Percentiles rank a stretch among this genome's conserved stretches.
Conservation (phyloP, 2,888 invertebrate species). For the Eumerus sabulonum region DNA sequence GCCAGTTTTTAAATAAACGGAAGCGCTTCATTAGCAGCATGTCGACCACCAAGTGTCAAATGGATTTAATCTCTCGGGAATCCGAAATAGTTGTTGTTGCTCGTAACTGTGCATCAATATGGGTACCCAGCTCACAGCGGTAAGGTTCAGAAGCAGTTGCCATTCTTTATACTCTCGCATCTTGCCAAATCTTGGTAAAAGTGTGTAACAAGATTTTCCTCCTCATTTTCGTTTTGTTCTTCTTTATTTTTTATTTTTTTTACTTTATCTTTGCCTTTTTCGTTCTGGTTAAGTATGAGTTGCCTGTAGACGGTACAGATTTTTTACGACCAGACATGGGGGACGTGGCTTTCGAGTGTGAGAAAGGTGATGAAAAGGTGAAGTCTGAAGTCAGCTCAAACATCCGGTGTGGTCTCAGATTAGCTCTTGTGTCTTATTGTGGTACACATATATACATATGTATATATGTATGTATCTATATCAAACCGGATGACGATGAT, state of each 20-base stretch:
- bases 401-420: slow-evolving; percentile 60
- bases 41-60: slow-evolving; percentile 34
- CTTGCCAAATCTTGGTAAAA: slow-evolving; percentile 58
- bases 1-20: slow-evolving; percentile 45
- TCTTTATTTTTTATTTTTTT: slow-evolving; percentile 19
- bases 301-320: slow-evolving; percentile 34
- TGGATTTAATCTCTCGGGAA: slow-evolving; percentile 54
- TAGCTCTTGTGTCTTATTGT: slow-evolving; percentile 23
- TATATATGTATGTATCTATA: too few species aligned
- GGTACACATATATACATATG: not conserved
- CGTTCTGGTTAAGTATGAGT: slow-evolving; percentile 40
- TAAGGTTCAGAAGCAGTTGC: slow-evolving; percentile 39
- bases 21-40: slow-evolving; percentile 41
- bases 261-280: slow-evolving; percentile 1
- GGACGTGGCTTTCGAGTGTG: slow-evolving; percentile 46
- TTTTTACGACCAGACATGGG: slow-evolving; percentile 44
- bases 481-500: too few species aligned
- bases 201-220: slow-evolving; percentile 40
- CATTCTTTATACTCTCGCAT: slow-evolving; percentile 34
- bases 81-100: slow-evolving; percentile 53
- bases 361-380: slow-evolving; percentile 62
- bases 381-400: slow-evolving; percentile 42
- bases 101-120: slow-evolving; percentile 49
- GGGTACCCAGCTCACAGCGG: slow-evolving; percentile 9
- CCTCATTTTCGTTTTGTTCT: slow-evolving; percentile 8